phyloP scores from a whole-genome alignment of 2,113 vertebrate genomes.

The Atlantisia rogersi region DNA sequence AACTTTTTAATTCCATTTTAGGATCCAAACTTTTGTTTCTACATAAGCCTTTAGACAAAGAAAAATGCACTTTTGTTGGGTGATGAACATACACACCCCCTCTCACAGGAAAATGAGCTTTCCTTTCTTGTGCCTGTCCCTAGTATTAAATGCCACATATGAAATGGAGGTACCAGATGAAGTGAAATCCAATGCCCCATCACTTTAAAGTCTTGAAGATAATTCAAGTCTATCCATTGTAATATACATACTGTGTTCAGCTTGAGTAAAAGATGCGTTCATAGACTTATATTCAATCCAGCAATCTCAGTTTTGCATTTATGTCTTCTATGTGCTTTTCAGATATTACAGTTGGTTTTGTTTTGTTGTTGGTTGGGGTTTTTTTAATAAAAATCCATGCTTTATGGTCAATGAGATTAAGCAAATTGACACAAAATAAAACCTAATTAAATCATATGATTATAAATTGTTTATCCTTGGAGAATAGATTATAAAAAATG shows the following conservation, averaged over 20 bases:
- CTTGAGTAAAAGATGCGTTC: background rate
- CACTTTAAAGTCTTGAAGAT: background rate
- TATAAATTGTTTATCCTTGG: background rate
- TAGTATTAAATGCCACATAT: background rate
- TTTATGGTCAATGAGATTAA: conserved; percentile 12
- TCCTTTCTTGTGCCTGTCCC: background rate
- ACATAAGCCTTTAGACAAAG: background rate
- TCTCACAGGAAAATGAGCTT: background rate
- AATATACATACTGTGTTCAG: background rate
- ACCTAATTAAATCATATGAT: conserved; percentile 19
- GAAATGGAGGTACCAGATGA: background rate
- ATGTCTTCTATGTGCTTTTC: background rate
- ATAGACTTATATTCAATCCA: background rate
- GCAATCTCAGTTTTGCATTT: background rate
- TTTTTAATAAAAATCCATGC: background rate
- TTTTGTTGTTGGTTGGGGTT: background rate
- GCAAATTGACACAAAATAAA: conserved; percentile 11
- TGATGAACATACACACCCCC: background rate
- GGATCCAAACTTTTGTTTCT: background rate
- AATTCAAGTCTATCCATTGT: background rate
- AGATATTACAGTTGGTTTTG: background rate
- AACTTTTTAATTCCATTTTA: background rate
- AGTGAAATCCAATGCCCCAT: background rate
- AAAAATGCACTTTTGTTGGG: background rate
- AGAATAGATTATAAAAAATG: background rate